phyloP scores from a whole-genome alignment of 2,113 vertebrate species.

The Dicentrarchus labrax region DNA sequence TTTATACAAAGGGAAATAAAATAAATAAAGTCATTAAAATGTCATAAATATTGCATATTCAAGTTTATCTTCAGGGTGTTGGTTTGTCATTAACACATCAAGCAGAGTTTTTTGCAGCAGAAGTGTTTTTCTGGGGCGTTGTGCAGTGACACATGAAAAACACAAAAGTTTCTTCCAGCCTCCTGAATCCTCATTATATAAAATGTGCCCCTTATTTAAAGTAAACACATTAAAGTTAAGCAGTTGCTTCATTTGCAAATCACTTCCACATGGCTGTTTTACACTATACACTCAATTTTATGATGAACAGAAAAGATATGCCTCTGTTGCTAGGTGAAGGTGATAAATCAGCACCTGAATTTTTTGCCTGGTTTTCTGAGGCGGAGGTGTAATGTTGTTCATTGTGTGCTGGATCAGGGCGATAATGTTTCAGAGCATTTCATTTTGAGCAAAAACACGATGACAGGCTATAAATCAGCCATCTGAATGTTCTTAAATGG shows the following conservation, averaged over 20 bases:
- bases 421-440: background rate
- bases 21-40: background rate
- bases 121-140: no score
- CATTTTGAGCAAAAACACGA: constrained; percentile 9
- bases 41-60: background rate
- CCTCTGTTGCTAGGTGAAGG: background rate
- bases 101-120: background rate
- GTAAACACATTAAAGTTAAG: background rate
- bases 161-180: background rate
- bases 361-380: background rate
- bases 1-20: no score
- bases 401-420: background rate
- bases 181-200: background rate
- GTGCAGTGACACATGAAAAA: background rate
- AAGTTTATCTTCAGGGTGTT: background rate
- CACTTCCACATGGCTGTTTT: background rate
- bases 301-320: background rate
- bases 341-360: background rate
- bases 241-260: background rate
- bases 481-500: background rate
- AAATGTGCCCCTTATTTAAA: background rate
- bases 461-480: constrained; percentile 2
- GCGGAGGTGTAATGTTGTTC: background rate
- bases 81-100: background rate
- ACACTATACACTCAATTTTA: background rate